A percentile compares a stretch with the other conserved stretches of the same genome.
Conservation (phyloP, 1,140 invertebrate species). For the Matsumurasca onukii region DNA sequence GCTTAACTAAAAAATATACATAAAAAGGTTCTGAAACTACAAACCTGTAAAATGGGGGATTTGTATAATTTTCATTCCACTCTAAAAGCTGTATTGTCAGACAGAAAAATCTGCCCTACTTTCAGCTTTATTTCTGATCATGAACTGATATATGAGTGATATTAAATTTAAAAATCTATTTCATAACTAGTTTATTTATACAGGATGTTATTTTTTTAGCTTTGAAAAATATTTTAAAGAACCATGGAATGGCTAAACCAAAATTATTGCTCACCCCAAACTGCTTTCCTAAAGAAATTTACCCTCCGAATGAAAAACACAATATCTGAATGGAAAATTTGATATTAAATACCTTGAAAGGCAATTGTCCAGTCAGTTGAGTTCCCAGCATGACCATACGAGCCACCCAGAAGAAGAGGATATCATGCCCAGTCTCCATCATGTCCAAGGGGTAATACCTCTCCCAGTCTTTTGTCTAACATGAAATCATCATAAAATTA, state of each 20-base stretch:
- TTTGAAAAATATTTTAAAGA: too few relatives aligned
- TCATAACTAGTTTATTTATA: too few relatives aligned
- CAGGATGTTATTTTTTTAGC: too few relatives aligned
- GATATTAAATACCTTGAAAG: slow-evolving; percentile 80
- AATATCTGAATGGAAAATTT: too few relatives aligned
- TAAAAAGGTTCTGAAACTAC: background rate
- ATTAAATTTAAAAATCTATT: background rate
- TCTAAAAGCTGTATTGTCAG: background rate
- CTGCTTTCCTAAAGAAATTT: too few relatives aligned
- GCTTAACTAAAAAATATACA: background rate
- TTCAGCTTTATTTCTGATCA: background rate
- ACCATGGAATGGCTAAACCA: too few relatives aligned
- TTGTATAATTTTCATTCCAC: background rate
- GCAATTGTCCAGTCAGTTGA: slow-evolving; percentile 79
- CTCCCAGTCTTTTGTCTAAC: slow-evolving; percentile 50
- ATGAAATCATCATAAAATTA: too few relatives aligned
- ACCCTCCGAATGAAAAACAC: too few relatives aligned
- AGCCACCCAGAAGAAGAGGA: slow-evolving; percentile 98
- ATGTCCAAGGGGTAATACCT: slow-evolving; percentile 83
- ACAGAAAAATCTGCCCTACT: background rate
- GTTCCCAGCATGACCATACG: slow-evolving; percentile 94
- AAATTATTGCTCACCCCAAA: too few relatives aligned
- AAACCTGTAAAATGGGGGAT: background rate
- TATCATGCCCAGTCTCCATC: slow-evolving; percentile 98
- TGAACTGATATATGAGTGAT: background rate